Evolutionary conservation across 2,888 invertebrate species (phyloP).

Genomic region (Dicycla oo): DNA sequence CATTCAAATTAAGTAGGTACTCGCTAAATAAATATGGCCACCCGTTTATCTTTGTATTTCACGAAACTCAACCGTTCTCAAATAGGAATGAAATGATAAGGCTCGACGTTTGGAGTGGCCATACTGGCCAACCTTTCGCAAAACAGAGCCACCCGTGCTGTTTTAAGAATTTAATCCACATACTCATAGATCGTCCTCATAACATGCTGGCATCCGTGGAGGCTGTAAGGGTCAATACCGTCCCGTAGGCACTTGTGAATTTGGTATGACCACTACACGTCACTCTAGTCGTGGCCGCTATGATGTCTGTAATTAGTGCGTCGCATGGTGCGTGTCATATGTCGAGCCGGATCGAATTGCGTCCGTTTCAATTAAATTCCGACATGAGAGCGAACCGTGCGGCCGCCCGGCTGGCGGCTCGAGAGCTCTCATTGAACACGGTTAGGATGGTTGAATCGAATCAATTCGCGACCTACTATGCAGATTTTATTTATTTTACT

Average conservation of each 20-base stretch:
- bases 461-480: slow-evolving; percentile 56
- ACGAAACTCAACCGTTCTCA: slow-evolving; percentile 58
- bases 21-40: slow-evolving; percentile 19
- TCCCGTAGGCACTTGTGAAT: slow-evolving; percentile 66
- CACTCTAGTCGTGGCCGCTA: slow-evolving; percentile 74
- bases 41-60: slow-evolving; percentile 41
- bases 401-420: slow-evolving; percentile 70
- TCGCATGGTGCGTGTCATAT: slow-evolving; percentile 73
- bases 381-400: slow-evolving; percentile 73
- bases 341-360: slow-evolving; percentile 75
- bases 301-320: slow-evolving; percentile 83
- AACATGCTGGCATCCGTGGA: slow-evolving; percentile 19
- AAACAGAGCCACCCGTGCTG: slow-evolving; percentile 37
- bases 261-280: slow-evolving; percentile 79
- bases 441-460: slow-evolving; percentile 62
- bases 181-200: slow-evolving; percentile 20
- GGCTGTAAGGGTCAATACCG: slow-evolving; percentile 62
- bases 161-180: slow-evolving; percentile 59
- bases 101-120: slow-evolving; percentile 48
- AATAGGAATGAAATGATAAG: slow-evolving; percentile 54
- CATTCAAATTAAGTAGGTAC: slow-evolving; percentile 10
- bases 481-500: slow-evolving; percentile 61
- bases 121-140: slow-evolving; percentile 52
- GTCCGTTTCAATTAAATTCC: slow-evolving; percentile 86
- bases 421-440: slow-evolving; percentile 78